Base-by-base conservation (phyloP, 2,888 invertebrate genomes). In the Cordylochernes scorpioides region DNA sequence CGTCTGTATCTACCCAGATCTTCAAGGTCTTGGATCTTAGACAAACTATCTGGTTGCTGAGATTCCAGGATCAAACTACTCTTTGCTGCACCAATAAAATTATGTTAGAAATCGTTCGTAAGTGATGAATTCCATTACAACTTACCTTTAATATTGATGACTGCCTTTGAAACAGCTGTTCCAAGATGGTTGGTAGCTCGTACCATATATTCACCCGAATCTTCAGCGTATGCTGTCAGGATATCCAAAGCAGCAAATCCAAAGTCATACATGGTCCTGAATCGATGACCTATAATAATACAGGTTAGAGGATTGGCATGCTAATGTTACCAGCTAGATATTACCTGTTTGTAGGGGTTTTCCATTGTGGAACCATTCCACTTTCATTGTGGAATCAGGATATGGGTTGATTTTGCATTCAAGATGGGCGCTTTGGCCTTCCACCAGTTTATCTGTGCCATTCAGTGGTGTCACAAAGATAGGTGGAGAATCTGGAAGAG, bases 181-280 rank as follows among this genome's bases (percentile, higher is more conserved):
- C 82, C 84, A 38, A 77, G 58, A 42, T 67, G 68, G 51, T 84
- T 84, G 30, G 73, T 77, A 28, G 74, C 80, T 47, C 66, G 68
- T 54, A 78, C 77, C 9, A 73, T 74, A 47, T 82, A 82, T 51
- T 77, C 77, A 30, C 88, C 88, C 39, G 78, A 72, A 52, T 94
- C 94, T 58, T 84, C 84, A 12, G 73, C 72, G 46, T 84, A 80
- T 2, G 84, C 84, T 24, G 80, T 75, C 16, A 86, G 62, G 36
- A 97, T 75, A 51, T 97, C 94, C 38, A 97, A 63, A 29, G 91
- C 77, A 32, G 86, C 84, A 54, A 86, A 91, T 25, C 94, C 94
- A 52, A 97, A 94, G 51, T 94, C 91, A 48, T 74, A 78, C 27
- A 82, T 72, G 27, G 86, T 86, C 47, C 82, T 68, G 61, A 78